Conservation (phyloP, 2,888 invertebrate species). For the Hydrotaea cyrtoneurina region DNA sequence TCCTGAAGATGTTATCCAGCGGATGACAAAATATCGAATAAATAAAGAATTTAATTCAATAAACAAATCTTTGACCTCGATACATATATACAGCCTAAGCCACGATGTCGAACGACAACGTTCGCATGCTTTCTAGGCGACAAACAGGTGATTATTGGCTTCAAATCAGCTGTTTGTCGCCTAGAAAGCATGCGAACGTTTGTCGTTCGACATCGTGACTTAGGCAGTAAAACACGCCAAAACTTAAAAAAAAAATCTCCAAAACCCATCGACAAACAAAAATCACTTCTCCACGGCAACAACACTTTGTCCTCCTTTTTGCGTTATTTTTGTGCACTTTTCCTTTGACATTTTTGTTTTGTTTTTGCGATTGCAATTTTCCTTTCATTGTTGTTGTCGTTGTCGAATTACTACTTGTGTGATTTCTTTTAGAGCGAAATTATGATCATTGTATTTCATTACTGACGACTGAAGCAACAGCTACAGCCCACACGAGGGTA, state of each 20-base stretch:
- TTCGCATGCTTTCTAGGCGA: no score
- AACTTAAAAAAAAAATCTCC: constrained; percentile 11
- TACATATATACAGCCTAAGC: no score
- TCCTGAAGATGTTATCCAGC: no score
- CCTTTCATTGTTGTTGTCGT: constrained; percentile 40
- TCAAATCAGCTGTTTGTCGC: no score
- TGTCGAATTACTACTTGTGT: constrained; percentile 43
- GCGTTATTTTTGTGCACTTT: not conserved
- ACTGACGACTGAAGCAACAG: constrained; percentile 19
- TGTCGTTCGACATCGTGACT: no score
- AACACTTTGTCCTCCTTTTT: not conserved
- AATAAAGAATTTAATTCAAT: no score
- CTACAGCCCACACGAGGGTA: not conserved
- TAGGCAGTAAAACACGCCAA: no score
- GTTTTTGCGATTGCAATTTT: constrained; percentile 41
- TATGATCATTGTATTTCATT: constrained; percentile 49
- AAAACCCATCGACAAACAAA: not conserved
- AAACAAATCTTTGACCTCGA: no score
- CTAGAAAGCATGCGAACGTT: no score
- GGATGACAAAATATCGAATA: no score
- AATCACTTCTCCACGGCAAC: not conserved
- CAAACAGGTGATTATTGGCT: no score
- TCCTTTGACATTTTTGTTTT: constrained; percentile 39
- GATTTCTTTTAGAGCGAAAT: constrained; percentile 47
- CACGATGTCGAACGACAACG: no score